Evolutionary conservation across 1,140 invertebrate genomes (phyloP).

Genomic region (Caenorhabditis inopinata): DNA sequence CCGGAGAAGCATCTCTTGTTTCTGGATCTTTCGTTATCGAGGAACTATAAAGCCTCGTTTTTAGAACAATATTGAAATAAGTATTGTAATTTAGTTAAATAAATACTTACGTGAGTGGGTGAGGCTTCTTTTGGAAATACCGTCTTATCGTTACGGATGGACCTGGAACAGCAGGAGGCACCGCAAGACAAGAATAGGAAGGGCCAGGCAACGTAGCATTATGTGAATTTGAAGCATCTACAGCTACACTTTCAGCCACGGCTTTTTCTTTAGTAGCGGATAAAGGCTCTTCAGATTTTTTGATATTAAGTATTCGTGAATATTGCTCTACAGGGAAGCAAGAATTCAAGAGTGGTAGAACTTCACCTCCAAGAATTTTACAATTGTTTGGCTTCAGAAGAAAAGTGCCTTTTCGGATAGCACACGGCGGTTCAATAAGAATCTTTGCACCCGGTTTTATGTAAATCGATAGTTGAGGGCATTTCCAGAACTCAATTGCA

Average conservation of each 20-base stretch:
- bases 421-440: neutral
- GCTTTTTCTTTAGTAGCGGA: neutral
- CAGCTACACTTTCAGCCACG: neutral
- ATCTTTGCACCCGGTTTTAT: neutral
- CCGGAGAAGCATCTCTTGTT: neutral
- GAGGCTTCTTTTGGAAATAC: neutral
- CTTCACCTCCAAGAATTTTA: neutral
- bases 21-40: neutral
- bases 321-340: neutral
- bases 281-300: neutral
- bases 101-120: neutral
- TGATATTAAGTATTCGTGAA: neutral
- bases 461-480: neutral
- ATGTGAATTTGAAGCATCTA: neutral
- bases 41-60: neutral
- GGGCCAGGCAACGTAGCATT: too few species aligned
- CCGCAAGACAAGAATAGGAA: neutral
- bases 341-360: neutral
- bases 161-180: neutral
- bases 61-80: too few species aligned
- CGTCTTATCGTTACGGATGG: neutral
- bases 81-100: too few species aligned
- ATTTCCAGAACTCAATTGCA: slow-evolving; percentile 4
- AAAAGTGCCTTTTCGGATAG: neutral
- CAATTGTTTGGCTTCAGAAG: neutral